Evolutionary conservation across 1,140 invertebrate genomes (phyloP), one percentile per base, ranked within the genome.

Genomic region (Ceratosolen solmsi): DNA sequence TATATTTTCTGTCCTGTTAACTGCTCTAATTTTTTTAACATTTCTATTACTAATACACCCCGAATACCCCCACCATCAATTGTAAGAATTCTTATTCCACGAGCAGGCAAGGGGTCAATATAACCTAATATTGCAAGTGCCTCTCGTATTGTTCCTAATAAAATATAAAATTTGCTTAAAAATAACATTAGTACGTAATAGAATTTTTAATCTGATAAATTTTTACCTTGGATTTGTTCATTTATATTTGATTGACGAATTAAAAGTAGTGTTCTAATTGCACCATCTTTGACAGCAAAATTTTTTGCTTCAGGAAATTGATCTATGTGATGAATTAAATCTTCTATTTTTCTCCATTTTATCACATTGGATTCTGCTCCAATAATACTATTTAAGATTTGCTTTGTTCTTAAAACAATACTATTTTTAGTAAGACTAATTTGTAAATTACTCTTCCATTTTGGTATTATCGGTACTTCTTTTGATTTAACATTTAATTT

Each of bases 51-150:
- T 25, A 97, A 92, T 22, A 98, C 92, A 41, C 96, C 97, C 77
- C 96, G 94, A 74, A 96, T 96, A 73, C 97, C 97, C 49, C 97
- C 97, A 11, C 97, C 97, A 92, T 99, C 97, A 84, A 98, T 96
- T 0, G 96, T 94, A 20, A 99, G 91, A 73, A 98, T 95, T 88
- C 96, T 93, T 38, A 98, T 95, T 8, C 97, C 97, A 79, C 92
- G 91, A 8, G 94, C 94, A 83, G 93, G 93, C 7, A 96, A 91
- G 46, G 96, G 94, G 80, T 94, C 93, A 13, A 93, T 90, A 87
- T 96, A 94, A 9, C 97, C 97, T 74, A 98, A 88, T 41, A 97
- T 87, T 1, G 95, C 93, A 74, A 98, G 91, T 1, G 94, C 94
- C 93, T 95, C 94, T 84, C 93, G 91, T 11, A 93, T 84, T 0